Evolutionary conservation across 2,113 vertebrate species (phyloP), one percentile per base, ranked within the genome.

Genomic region (Catharus minimus): DNA sequence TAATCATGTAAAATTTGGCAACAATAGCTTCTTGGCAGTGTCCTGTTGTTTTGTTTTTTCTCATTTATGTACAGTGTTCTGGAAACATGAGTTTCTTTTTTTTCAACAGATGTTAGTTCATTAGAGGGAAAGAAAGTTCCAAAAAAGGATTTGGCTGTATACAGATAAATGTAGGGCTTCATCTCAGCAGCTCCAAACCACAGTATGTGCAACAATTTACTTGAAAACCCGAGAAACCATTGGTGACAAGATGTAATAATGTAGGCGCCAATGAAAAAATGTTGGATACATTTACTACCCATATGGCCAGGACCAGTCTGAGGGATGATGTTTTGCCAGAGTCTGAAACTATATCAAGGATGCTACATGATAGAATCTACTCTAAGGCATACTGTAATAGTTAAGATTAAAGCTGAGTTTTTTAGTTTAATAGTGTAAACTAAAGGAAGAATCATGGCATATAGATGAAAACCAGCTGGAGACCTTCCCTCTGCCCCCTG

Each of bases 261-360:
- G 93, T 94, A 96, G 97, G 97, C 96, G 94, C 97, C 98, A 97
- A 96, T 92, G 97, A 95, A 97, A 97, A 97, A 97, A 97, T 97
- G 95, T 96, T 98, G 97, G 96, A 96, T 95, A 93, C 65, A 28
- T 97, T 97, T 95, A 91, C 94, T 96, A 75, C 94, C 92, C 97
- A 96, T 96, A 96, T 97, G 96, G 97, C 89, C 84, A 82, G 4
- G 64, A 95, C 96, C 89, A 94, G 82, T 92, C 91, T 95, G 93
- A 96, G 89, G 89, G 90, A 94, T 95, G 94, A 84, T 94, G 81
- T 93, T 97, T 96, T 95, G 94, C 97, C 97, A 96, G 78, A 94
- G 72, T 89, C 92, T 95, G 96, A 97, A 98, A 97, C 82, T 86
- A 83, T 97, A 95, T 97, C 96, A 96, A 96, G 95, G 97, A 97